Conservation (phyloP, 2,113 vertebrate species). For the Calyptommatus sinebrachiatus region DNA sequence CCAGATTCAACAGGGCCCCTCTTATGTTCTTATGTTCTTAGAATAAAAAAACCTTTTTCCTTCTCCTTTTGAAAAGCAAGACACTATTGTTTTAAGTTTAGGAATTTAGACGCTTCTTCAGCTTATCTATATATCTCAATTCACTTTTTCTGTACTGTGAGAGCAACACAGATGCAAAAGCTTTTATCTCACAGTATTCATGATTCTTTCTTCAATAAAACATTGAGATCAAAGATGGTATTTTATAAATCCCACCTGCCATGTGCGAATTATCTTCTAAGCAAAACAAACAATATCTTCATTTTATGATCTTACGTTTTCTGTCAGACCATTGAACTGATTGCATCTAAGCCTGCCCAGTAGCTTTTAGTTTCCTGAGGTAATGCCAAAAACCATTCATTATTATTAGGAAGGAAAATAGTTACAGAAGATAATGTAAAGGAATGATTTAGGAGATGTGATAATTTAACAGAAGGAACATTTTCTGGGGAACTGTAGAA, state of each 20-base stretch:
- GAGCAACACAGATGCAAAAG: neutral
- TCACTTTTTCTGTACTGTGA: neutral
- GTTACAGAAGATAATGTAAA: neutral
- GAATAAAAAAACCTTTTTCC: too few relatives aligned
- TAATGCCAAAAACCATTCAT: neutral
- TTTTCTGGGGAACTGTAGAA: neutral
- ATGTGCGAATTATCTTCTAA: constrained; percentile 8
- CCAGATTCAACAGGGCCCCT: too few relatives aligned
- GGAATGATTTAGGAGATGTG: neutral
- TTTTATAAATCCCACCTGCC: constrained; percentile 1
- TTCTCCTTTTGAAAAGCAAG: neutral
- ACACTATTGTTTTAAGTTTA: neutral
- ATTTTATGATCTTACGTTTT: neutral
- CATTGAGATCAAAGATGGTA: constrained; percentile 14
- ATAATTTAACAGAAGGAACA: too few relatives aligned
- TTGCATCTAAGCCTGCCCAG: neutral
- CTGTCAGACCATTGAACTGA: neutral
- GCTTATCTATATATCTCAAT: neutral
- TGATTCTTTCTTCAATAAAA: constrained; percentile 19
- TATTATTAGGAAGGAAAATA: neutral
- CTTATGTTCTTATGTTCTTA: too few relatives aligned
- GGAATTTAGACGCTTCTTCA: neutral
- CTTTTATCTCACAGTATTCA: constrained; percentile 34
- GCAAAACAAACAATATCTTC: neutral
- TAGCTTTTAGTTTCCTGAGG: neutral